Percentiles rank a stretch among this genome's conserved stretches.
phyloP scores from a whole-genome alignment of 2,113 vertebrate species.

The Poicephalus gulielmi region DNA sequence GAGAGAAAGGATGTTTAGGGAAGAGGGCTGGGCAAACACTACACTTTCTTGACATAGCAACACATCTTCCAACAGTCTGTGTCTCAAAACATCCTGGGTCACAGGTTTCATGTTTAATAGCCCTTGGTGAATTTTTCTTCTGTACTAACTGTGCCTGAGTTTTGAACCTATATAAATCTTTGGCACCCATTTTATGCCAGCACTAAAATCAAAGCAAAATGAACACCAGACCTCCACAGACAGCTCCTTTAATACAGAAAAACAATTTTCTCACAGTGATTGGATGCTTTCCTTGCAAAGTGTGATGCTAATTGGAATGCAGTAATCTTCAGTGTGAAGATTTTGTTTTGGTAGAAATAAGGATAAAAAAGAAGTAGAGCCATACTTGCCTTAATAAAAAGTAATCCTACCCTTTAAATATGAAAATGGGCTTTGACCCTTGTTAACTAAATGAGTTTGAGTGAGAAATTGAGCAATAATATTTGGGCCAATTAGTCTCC shows the following conservation, averaged over 20 bases:
- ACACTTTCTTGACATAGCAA: background rate
- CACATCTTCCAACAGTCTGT: background rate
- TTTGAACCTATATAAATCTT: background rate
- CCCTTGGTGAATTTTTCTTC: background rate
- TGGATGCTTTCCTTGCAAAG: background rate
- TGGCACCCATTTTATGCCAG: background rate
- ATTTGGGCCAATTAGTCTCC: background rate
- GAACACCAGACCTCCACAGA: background rate
- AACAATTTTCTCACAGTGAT: background rate
- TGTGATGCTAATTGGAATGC: background rate
- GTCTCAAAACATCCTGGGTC: background rate
- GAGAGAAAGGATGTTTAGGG: background rate
- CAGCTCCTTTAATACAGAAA: background rate
- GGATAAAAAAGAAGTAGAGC: background rate
- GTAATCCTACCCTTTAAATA: background rate
- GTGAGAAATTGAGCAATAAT: background rate
- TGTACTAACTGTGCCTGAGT: background rate
- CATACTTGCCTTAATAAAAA: constrained; percentile 31
- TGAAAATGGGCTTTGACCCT: constrained; percentile 4
- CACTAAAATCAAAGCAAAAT: constrained; percentile 7
- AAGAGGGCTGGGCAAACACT: background rate
- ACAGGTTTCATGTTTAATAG: background rate
- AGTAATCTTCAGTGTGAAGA: background rate
- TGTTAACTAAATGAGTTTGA: constrained; percentile 10
- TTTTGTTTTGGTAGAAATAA: background rate